phyloP scores from a whole-genome alignment of 2,797 vertebrate species.

The Rhinella marina region DNA sequence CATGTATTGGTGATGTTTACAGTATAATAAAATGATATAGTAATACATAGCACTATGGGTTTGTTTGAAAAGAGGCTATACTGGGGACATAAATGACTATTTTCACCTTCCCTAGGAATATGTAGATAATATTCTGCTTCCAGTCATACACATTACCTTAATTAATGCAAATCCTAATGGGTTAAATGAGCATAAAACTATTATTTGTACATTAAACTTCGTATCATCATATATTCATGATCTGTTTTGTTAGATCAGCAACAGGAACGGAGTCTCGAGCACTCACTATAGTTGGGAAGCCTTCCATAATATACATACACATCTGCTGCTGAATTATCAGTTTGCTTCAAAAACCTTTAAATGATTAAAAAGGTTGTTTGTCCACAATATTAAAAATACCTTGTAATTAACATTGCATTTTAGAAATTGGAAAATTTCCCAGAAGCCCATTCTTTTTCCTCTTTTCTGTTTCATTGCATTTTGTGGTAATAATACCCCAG shows the following conservation, averaged over 20 bases:
- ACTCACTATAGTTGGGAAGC: conserved; percentile 54
- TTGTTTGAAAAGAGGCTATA: not conserved
- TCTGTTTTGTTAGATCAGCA: conserved; percentile 70
- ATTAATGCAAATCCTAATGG: conserved; percentile 36
- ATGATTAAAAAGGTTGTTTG: conserved; percentile 63
- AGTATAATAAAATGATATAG: not conserved
- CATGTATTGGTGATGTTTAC: not conserved
- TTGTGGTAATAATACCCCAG: conserved; percentile 85
- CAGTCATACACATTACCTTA: conserved; percentile 7
- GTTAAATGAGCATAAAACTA: conserved; percentile 52
- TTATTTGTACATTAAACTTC: conserved; percentile 50
- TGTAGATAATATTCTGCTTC: not conserved
- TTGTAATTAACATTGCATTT: conserved; percentile 85
- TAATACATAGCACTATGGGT: not conserved
- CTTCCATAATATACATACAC: conserved; percentile 59
- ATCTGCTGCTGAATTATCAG: conserved; percentile 64
- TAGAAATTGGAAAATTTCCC: conserved; percentile 87
- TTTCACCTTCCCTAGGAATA: not conserved
- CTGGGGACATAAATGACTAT: not conserved
- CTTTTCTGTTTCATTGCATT: conserved; percentile 85
- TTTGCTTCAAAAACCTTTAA: conserved; percentile 63
- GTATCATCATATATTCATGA: conserved; percentile 71
- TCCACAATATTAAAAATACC: conserved; percentile 78
- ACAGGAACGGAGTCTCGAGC: conserved; percentile 56
- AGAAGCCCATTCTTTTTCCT: conserved; percentile 82